Evolutionary conservation across 2,113 vertebrate species (phyloP).

Genomic region (Phodopus roborovskii): DNA sequence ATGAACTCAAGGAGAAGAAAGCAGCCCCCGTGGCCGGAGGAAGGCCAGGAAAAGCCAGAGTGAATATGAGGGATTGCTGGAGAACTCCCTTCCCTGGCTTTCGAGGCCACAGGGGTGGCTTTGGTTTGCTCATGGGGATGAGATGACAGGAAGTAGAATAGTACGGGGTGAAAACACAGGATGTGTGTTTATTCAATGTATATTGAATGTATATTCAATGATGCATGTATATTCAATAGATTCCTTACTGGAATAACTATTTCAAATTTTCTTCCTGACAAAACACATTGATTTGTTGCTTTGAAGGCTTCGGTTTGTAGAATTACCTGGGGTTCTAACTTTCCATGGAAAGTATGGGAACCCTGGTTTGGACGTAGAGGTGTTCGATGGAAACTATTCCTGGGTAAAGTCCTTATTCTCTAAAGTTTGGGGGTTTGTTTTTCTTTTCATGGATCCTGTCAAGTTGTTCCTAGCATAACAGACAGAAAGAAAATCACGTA

Average conservation of each 20-base stretch:
- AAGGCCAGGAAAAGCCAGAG: background rate
- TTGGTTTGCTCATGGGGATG: background rate
- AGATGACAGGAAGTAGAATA: background rate
- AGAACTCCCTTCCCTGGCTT: background rate
- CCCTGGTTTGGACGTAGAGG: background rate
- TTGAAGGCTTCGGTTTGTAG: background rate
- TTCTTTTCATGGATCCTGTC: background rate
- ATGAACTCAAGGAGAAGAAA: background rate
- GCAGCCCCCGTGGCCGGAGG: too few relatives aligned
- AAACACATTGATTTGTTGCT: background rate
- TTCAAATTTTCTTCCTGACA: background rate
- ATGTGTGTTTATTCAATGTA: background rate
- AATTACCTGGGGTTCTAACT: background rate
- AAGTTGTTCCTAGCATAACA: background rate
- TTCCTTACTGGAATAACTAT: background rate
- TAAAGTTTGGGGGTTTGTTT: background rate
- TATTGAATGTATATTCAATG: too few relatives aligned
- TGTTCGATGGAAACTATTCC: background rate
- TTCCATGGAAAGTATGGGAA: background rate
- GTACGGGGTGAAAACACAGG: background rate
- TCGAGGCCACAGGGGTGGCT: rapidly evolving
- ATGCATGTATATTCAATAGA: too few relatives aligned
- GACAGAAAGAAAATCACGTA: background rate
- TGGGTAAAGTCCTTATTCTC: background rate
- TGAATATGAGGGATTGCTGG: rapidly evolving